phyloP scores from a whole-genome alignment of 2,888 invertebrate species.

The Helobdella robusta region DNA sequence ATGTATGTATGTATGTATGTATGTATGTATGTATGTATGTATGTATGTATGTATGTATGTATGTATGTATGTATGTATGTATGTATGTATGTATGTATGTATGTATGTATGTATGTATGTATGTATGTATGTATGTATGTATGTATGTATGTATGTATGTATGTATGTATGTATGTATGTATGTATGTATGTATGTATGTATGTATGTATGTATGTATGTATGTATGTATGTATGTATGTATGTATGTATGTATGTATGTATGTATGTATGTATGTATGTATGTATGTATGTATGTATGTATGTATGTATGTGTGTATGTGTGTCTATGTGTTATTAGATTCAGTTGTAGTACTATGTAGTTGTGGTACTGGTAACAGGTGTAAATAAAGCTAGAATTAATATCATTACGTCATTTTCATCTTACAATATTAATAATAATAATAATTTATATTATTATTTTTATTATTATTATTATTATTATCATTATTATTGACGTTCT shows the following conservation, averaged over 20 bases:
- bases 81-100: conserved; percentile 1
- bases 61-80: conserved; percentile 1
- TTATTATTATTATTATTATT: too few species aligned
- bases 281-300: neutral
- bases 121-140: neutral
- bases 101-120: conserved; percentile 18
- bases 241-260: neutral
- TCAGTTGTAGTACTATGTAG: neutral
- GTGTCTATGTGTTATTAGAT: neutral
- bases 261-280: neutral
- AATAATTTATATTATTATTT: too few species aligned
- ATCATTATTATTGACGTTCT: too few species aligned
- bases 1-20: conserved; percentile 1
- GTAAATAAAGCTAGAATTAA: neutral
- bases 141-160: neutral
- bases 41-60: conserved; percentile 1
- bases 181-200: neutral
- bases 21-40: conserved; percentile 1
- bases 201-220: neutral
- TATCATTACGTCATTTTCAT: too few species aligned
- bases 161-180: neutral
- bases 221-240: neutral
- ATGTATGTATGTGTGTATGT: neutral
- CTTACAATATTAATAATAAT: too few species aligned
- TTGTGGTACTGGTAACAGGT: neutral